phyloP scores from a whole-genome alignment of 2,113 vertebrate genomes.

The Uria lomvia region DNA sequence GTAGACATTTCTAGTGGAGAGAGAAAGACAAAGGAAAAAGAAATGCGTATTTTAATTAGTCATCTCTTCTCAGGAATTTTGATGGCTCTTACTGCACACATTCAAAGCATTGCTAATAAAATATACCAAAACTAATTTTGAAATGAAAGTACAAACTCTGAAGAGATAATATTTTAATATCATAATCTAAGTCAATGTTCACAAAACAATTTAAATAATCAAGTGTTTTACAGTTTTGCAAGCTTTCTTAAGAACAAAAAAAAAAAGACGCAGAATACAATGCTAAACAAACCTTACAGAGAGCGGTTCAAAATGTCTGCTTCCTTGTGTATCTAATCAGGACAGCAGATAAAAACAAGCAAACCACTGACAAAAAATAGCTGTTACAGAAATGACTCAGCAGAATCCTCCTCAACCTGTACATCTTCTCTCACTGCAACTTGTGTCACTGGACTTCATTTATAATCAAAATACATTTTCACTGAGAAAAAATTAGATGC shows the following conservation, averaged over 20 bases:
- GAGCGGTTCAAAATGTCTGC: background rate
- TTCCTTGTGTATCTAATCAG: background rate
- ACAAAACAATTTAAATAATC: background rate
- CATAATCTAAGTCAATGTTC: background rate
- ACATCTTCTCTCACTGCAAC: background rate
- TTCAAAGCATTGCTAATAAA: background rate
- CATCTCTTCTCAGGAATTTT: background rate
- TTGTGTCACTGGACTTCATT: background rate
- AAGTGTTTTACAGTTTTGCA: background rate
- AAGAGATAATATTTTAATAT: background rate
- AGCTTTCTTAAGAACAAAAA: background rate
- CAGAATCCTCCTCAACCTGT: background rate
- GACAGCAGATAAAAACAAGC: background rate
- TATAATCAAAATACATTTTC: background rate
- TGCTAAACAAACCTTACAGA: background rate
- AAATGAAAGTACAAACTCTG: background rate
- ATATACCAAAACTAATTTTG: background rate
- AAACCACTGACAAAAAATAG: background rate
- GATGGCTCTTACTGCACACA: background rate
- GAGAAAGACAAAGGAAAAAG: background rate
- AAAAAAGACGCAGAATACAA: background rate
- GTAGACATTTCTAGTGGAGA: constrained; percentile 67
- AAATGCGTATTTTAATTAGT: background rate
- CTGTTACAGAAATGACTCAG: constrained; percentile 19
- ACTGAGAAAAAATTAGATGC: background rate